Percentiles rank a stretch among this genome's conserved stretches.
These are phyloP conservation scores for Drosophila tripunctata DNA, from an alignment of 2,888 invertebrate genomes.

Conservation along the genomic window DNA sequence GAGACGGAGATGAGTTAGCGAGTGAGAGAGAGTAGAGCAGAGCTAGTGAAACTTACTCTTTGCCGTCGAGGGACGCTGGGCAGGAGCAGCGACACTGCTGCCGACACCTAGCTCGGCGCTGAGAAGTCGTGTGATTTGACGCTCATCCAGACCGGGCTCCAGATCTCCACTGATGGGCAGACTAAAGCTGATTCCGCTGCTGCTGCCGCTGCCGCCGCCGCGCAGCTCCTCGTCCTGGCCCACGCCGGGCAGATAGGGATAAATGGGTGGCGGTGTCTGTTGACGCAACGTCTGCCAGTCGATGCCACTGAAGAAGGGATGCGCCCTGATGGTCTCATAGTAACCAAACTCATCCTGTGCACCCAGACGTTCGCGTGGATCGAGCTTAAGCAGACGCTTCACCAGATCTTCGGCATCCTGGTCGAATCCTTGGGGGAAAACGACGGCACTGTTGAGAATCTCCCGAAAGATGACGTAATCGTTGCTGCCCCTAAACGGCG, in stretches of 20 bases:
- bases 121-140: conserved; percentile 90
- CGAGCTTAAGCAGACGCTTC: conserved; percentile 91
- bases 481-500: conserved; percentile 95
- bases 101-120: conserved; percentile 87
- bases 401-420: conserved; percentile 94
- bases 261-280: conserved; percentile 92
- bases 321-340: conserved; percentile 93
- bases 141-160: conserved; percentile 94
- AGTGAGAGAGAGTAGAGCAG: accelerated
- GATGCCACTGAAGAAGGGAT: conserved; percentile 93
- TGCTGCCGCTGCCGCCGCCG: conserved; percentile 71
- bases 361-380: conserved; percentile 92
- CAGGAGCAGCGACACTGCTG: conserved; percentile 64
- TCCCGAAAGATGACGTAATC: conserved; percentile 99
- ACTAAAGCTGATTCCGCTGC: conserved; percentile 85
- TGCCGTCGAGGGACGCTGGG: conserved; percentile 59
- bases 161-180: conserved; percentile 88
- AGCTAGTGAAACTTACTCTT: conserved; percentile 54
- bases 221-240: conserved; percentile 87
- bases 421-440: conserved; percentile 96
- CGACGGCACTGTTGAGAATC: conserved; percentile 94
- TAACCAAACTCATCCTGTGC: conserved; percentile 88
- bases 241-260: conserved; percentile 91
- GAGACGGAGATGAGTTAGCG: not conserved
- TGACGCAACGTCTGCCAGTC: conserved; percentile 92